Percentiles rank a stretch among this genome's conserved stretches.
These are phyloP conservation scores for Corythoichthys haematopterus DNA, from an alignment of 2,113 vertebrate species.

Conservation along the genomic window DNA sequence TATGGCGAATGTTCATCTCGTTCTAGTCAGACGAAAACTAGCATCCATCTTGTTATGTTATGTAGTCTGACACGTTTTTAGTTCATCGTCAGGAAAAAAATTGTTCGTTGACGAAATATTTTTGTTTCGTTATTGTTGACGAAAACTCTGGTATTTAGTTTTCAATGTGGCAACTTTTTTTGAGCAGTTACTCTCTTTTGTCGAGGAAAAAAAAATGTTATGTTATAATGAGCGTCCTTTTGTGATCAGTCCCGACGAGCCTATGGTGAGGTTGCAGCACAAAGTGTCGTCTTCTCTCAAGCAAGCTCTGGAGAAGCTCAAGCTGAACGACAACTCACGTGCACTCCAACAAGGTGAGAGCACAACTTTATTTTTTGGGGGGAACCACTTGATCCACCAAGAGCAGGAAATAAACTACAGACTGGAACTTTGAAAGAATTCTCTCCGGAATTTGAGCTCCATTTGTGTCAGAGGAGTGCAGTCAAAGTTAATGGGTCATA, in stretches of 20 bases:
- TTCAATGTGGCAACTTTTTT: too few species aligned
- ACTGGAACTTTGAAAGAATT: conserved; percentile 33
- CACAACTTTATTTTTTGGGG: background rate
- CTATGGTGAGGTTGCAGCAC: conserved; percentile 80
- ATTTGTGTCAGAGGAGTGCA: conserved; percentile 30
- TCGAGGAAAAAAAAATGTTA: too few species aligned
- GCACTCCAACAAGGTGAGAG: conserved; percentile 76
- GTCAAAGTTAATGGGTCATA: conserved; percentile 20
- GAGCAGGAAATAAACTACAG: background rate
- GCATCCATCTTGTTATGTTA: too few species aligned
- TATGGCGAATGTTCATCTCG: too few species aligned
- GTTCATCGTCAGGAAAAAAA: too few species aligned
- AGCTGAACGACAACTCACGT: conserved; percentile 69
- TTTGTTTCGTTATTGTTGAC: too few species aligned
- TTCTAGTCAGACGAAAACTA: too few species aligned
- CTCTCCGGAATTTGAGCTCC: conserved; percentile 27
- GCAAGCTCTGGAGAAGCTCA: conserved; percentile 88
- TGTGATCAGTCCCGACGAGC: conserved; percentile 81
- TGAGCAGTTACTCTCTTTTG: too few species aligned
- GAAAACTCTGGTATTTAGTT: too few species aligned
- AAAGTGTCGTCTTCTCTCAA: conserved; percentile 90
- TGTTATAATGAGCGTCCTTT: background rate
- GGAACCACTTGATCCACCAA: background rate
- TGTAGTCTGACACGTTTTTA: too few species aligned
- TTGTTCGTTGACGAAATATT: too few species aligned